Percentiles rank a stretch among this genome's conserved stretches.
Conservation (phyloP, 1,140 invertebrate genomes). For the Metopolophium dirhodum region DNA sequence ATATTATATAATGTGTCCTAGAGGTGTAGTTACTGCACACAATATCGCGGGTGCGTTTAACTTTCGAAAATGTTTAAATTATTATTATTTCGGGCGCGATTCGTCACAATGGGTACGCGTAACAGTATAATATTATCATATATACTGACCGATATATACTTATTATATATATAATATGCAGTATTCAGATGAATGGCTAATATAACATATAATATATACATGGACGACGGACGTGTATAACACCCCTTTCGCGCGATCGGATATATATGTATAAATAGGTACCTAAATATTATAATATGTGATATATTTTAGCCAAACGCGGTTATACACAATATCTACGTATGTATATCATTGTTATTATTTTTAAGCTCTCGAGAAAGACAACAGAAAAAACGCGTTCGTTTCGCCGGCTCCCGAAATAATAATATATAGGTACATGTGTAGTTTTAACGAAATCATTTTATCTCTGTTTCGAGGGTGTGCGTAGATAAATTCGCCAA, state of each 20-base stretch:
- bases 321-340: background rate
- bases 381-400: background rate
- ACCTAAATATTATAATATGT: background rate
- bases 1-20: background rate
- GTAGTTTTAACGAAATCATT: background rate
- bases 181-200: background rate
- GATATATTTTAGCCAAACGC: background rate
- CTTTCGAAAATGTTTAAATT: conserved; percentile 25
- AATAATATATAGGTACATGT: background rate
- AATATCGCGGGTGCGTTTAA: conserved; percentile 30
- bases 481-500: background rate
- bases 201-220: background rate
- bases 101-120: background rate
- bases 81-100: background rate
- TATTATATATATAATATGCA: background rate
- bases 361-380: background rate
- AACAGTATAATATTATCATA: background rate
- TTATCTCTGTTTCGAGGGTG: background rate
- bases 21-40: background rate
- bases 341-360: background rate
- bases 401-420: background rate
- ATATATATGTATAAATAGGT: background rate
- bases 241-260: background rate
- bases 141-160: background rate
- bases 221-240: background rate